These are phyloP conservation scores for Melanerpes formicivorus DNA, from an alignment of 2,113 vertebrate species.

Conservation along the genomic window DNA sequence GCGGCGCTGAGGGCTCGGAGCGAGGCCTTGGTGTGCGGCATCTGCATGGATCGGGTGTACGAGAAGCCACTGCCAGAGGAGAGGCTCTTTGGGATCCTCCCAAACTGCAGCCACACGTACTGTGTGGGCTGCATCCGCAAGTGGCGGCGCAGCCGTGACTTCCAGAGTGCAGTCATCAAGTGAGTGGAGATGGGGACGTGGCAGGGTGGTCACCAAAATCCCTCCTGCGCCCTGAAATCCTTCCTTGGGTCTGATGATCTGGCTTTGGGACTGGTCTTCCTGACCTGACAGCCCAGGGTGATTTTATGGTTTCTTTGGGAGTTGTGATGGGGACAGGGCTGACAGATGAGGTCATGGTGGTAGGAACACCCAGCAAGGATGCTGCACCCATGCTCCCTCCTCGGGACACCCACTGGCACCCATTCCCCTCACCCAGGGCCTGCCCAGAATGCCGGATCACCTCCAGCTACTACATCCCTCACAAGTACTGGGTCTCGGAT, in stretches of 20 bases:
- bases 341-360: neutral
- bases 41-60: conserved; percentile 93
- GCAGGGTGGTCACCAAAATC: rapidly evolving
- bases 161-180: conserved; percentile 81
- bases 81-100: conserved; percentile 85
- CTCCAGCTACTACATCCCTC: conserved; percentile 88
- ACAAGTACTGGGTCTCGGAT: conserved; percentile 86
- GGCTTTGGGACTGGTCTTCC: neutral
- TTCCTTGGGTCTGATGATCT: neutral
- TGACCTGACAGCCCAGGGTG: no score
- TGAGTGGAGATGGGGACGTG: conserved; percentile 26
- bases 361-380: neutral
- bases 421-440: conserved; percentile 59
- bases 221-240: neutral
- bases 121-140: conserved; percentile 86
- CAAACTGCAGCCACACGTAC: conserved; percentile 86
- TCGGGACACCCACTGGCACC: neutral
- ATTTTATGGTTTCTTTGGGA: neutral
- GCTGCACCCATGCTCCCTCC: neutral
- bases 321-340: neutral
- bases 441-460: conserved; percentile 89
- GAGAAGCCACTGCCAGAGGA: conserved; percentile 75
- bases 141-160: conserved; percentile 83
- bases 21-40: conserved; percentile 83
- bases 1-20: conserved; percentile 63